Base-by-base conservation (phyloP, 2,113 vertebrate species). In the Pandion haliaetus region DNA sequence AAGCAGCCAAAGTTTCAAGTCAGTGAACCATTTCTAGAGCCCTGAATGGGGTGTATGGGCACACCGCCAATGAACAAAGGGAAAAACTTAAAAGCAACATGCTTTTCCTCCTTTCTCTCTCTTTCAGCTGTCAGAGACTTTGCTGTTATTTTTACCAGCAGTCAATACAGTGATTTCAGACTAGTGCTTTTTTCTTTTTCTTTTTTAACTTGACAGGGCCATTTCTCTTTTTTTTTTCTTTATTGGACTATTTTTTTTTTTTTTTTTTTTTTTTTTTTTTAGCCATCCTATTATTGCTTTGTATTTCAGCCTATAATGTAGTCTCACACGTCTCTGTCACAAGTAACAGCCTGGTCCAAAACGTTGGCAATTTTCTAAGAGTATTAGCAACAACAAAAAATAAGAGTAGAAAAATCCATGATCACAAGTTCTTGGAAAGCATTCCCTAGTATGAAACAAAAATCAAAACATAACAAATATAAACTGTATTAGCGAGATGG, bases 21-120 rank as follows among this genome's bases (percentile, higher is more conserved):
- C 91, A 91, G 71, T 47, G 82, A 96, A 93, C 78, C 74, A 96
- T 49, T 97, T 78, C 85, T 88, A 82, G 67, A 87, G 73, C 67
- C 67, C 52, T 86, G 92, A 96, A 89, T 95, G 59, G 59, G 79
- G 36, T 86, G 38, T 49, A 50, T 32, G 67, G 94, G 90, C 82
- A 93, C n/a, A 59, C 29, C 0, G 58, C 93, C 93, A 95, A 61
- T 2, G 63, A 94, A 97, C 72, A 96, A 96, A 96, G 83, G 76
- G 59, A 66, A 93, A 93, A 97, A 95, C 86, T 85, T 91, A 80
- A 91, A 97, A 95, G 82, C 70, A 92, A 76, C 84, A 66, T 85
- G 87, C 40, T 96, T 96, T 94, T 76, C 63, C 73, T 90, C 2
- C 5, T 71, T 85, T 86, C 36, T 74, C 44, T 88, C 79, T 82